phyloP scores from a whole-genome alignment of 2,113 vertebrate genomes.

The Amazona vittata region DNA sequence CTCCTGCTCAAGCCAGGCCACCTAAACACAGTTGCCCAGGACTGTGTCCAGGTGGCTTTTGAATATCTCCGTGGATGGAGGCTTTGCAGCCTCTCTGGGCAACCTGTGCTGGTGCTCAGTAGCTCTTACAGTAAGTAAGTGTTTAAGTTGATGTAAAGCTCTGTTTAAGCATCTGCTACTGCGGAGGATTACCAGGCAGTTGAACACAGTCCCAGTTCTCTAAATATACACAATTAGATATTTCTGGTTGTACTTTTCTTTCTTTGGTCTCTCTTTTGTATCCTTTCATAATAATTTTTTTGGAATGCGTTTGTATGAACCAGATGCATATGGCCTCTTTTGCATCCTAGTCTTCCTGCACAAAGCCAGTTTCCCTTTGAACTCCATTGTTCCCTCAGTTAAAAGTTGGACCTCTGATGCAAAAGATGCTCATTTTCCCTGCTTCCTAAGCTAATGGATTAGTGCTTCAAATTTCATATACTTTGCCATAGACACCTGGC shows the following conservation, averaged over 20 bases:
- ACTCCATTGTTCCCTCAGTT: background rate
- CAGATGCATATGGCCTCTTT: background rate
- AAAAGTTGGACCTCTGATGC: background rate
- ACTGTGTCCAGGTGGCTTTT: background rate
- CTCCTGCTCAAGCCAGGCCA: background rate
- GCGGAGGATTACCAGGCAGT: background rate
- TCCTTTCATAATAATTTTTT: background rate
- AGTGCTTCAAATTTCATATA: background rate
- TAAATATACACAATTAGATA: background rate
- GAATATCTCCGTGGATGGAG: background rate
- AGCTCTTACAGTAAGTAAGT: background rate
- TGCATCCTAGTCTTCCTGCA: background rate
- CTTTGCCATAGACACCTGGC: background rate
- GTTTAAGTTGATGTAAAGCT: background rate
- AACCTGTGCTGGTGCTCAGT: background rate
- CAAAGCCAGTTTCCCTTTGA: background rate
- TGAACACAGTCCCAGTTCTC: background rate
- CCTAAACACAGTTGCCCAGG: background rate
- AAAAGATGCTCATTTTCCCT: background rate
- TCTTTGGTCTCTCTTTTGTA: background rate
- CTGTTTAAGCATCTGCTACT: background rate
- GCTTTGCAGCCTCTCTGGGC: background rate
- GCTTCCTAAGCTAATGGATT: background rate
- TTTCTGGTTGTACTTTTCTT: background rate
- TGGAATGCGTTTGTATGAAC: background rate